These are phyloP conservation scores for Timema podura DNA, from an alignment of 2,888 invertebrate genomes.

Conservation along the genomic window DNA sequence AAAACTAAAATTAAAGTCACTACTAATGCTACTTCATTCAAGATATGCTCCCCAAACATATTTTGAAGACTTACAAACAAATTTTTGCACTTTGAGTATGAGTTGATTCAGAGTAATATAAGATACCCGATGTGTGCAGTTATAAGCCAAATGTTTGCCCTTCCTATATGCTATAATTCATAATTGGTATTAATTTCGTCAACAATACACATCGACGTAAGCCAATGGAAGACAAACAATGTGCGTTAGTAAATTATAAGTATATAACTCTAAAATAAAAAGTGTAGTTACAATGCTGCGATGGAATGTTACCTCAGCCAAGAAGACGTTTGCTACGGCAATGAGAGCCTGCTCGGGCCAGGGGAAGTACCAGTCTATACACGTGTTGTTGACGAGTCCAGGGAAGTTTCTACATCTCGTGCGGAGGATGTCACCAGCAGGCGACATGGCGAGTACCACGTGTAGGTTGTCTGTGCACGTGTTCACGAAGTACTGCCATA, in stretches of 20 bases:
- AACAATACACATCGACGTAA: neutral
- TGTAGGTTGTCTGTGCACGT: conserved; percentile 80
- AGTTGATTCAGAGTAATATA: too few species aligned
- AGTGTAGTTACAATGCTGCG: neutral
- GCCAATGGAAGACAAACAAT: neutral
- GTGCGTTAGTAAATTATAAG: neutral
- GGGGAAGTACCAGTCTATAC: conserved; percentile 91
- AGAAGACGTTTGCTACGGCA: conserved; percentile 80
- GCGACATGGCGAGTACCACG: conserved; percentile 88
- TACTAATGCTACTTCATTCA: too few species aligned
- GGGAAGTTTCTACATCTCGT: conserved; percentile 88
- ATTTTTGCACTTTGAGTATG: too few species aligned
- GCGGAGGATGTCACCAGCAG: conserved; percentile 75
- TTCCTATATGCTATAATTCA: too few species aligned
- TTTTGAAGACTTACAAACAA: too few species aligned
- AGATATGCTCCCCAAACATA: too few species aligned
- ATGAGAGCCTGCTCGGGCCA: conserved; percentile 88
- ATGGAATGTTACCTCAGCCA: conserved; percentile 76
- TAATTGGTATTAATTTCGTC: too few species aligned
- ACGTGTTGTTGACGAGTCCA: conserved; percentile 85
- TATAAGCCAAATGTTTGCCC: too few species aligned
- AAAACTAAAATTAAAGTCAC: too few species aligned
- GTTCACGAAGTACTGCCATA: conserved; percentile 80
- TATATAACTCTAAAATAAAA: neutral
- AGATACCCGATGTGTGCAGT: too few species aligned